Percentiles rank a stretch among this genome's conserved stretches.
These are phyloP conservation scores for Notolepis coatsorum DNA, from an alignment of 2,797 vertebrate genomes.

Conservation along the genomic window DNA sequence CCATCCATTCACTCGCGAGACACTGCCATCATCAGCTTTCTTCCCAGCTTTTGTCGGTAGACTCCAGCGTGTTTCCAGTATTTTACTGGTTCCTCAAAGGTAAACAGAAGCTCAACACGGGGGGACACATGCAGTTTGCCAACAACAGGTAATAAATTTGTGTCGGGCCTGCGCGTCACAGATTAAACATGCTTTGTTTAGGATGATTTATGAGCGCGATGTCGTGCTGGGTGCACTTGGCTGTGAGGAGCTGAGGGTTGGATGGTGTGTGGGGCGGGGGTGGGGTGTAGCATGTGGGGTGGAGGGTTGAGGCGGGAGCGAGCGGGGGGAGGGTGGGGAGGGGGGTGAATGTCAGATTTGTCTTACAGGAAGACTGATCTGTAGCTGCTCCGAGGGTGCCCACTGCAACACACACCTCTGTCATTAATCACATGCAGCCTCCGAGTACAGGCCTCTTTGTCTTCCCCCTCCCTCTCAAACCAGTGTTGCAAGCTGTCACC, in stretches of 20 bases:
- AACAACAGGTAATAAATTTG: conserved; percentile 83
- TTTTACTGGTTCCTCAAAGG: conserved; percentile 72
- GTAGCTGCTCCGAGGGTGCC: conserved; percentile 83
- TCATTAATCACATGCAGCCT: conserved; percentile 86
- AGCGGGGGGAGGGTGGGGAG: background rate
- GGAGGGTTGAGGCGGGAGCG: conserved; percentile 51
- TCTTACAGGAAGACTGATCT: conserved; percentile 87
- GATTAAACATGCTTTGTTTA: conserved; percentile 88
- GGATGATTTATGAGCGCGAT: conserved; percentile 88
- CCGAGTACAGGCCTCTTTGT: conserved; percentile 71
- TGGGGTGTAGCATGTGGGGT: conserved; percentile 68
- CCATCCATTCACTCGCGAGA: conserved; percentile 63
- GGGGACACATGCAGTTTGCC: conserved; percentile 71
- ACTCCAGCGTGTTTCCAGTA: conserved; percentile 68
- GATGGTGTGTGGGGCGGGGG: conserved; percentile 68
- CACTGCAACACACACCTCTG: conserved; percentile 84
- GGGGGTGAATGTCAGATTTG: conserved; percentile 79
- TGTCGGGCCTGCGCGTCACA: conserved; percentile 75
- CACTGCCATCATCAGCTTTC: conserved; percentile 69
- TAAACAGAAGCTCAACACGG: conserved; percentile 81
- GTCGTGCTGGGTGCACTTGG: conserved; percentile 76
- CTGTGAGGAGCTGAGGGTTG: conserved; percentile 76
- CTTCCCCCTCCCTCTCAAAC: conserved; percentile 66
- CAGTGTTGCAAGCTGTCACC: conserved; percentile 72
- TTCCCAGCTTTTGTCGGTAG: conserved; percentile 60